phyloP scores from a whole-genome alignment of 2,888 invertebrate species.

The Drosophila tripunctata region DNA sequence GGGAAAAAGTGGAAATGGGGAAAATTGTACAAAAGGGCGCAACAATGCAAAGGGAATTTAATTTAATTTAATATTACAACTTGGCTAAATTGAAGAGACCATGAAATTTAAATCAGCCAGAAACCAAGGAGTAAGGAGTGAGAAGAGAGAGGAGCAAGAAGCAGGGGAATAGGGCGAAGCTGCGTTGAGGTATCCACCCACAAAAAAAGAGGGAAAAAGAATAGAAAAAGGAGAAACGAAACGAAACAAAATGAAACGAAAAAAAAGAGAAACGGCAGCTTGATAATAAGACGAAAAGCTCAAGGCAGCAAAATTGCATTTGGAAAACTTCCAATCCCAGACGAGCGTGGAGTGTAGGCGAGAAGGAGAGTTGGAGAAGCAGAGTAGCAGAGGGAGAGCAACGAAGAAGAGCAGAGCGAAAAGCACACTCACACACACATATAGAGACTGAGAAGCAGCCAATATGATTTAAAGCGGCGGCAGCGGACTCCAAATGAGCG shows the following conservation, averaged over 20 bases:
- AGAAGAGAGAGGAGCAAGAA: background rate
- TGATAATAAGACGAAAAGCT: constrained; percentile 71
- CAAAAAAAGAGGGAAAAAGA: constrained; percentile 16
- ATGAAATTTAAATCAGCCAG: constrained; percentile 75
- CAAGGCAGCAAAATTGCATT: constrained; percentile 79
- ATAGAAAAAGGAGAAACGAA: constrained; percentile 13
- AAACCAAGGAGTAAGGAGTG: background rate
- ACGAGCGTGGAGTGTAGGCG: constrained; percentile 56
- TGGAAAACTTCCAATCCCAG: constrained; percentile 83
- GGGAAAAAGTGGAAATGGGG: background rate
- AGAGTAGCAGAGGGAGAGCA: constrained; percentile 27
- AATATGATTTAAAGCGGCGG: constrained; percentile 79
- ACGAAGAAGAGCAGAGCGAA: constrained; percentile 55
- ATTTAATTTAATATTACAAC: constrained; percentile 71
- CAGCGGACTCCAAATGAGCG: constrained; percentile 66
- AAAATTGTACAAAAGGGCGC: background rate
- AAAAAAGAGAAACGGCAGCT: constrained; percentile 44
- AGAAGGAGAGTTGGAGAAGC: constrained; percentile 29
- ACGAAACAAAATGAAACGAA: constrained; percentile 20
- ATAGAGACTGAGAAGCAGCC: constrained; percentile 61
- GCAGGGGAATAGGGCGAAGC: constrained; percentile 26
- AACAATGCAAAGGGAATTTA: constrained; percentile 59
- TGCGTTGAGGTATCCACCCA: constrained; percentile 50
- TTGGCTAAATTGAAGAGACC: constrained; percentile 71
- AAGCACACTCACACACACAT: constrained; percentile 26